These are phyloP conservation scores for Xestoiulus laeticollis DNA, from an alignment of 2,888 invertebrate genomes.

Conservation along the genomic window DNA sequence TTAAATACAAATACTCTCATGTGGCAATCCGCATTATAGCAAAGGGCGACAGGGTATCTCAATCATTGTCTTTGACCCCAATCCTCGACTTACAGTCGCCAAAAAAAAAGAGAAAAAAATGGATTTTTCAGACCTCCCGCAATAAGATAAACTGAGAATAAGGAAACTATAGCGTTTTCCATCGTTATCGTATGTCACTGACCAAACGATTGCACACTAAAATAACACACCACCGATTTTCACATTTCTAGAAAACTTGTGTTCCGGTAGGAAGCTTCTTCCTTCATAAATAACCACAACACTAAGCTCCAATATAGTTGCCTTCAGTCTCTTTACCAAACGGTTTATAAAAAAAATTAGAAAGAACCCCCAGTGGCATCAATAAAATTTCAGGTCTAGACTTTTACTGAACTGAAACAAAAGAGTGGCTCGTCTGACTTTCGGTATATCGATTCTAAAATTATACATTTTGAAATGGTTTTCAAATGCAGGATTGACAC, in stretches of 20 bases:
- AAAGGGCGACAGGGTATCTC: not conserved
- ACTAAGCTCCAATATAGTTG: not conserved
- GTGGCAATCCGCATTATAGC: constrained; percentile 13
- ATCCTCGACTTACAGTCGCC: not conserved
- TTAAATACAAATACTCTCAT: constrained; percentile 27
- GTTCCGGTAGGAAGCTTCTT: not conserved
- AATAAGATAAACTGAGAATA: not conserved
- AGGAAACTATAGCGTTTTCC: not conserved
- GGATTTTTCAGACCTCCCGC: not conserved
- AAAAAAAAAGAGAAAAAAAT: not conserved
- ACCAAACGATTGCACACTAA: not conserved
- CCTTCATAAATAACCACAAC: not conserved
- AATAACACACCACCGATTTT: not conserved
- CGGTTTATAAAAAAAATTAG: too few relatives aligned
- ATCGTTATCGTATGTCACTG: not conserved
- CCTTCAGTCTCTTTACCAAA: not conserved
- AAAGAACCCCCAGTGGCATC: too few relatives aligned
- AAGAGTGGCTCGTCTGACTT: too few relatives aligned
- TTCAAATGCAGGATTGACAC: too few relatives aligned
- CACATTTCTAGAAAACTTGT: not conserved
- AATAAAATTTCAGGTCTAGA: too few relatives aligned
- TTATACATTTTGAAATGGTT: too few relatives aligned
- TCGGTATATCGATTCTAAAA: too few relatives aligned
- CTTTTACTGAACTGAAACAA: too few relatives aligned
- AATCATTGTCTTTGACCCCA: constrained; percentile 29